Percentiles rank a stretch among this genome's conserved stretches.
Evolutionary conservation across 1,140 invertebrate genomes (phyloP).

Genomic region (Triops longicaudatus): DNA sequence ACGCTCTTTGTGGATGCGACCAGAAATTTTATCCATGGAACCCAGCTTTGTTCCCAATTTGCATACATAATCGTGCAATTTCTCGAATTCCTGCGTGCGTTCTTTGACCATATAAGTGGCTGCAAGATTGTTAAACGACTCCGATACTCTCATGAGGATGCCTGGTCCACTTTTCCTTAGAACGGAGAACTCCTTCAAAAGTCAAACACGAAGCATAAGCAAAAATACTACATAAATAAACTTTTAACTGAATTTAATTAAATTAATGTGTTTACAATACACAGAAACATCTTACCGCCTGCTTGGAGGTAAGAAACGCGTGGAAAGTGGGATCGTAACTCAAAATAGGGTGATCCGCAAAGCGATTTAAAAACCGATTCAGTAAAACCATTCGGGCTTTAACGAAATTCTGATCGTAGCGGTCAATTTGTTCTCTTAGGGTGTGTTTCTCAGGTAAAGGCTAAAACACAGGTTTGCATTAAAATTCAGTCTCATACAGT

Average conservation of each 20-base stretch:
- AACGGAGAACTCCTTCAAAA: constrained; percentile 58
- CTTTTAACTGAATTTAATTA: neutral
- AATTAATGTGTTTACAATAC: neutral
- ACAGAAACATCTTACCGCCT: constrained; percentile 28
- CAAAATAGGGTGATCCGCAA: constrained; percentile 59
- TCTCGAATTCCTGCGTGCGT: constrained; percentile 54
- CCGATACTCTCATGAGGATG: constrained; percentile 48
- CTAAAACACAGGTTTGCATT: constrained; percentile 38
- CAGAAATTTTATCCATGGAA: constrained; percentile 55
- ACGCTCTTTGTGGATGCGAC: constrained; percentile 58
- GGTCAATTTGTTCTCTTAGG: constrained; percentile 57
- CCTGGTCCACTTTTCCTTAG: constrained; percentile 53
- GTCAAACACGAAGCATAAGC: too few species aligned
- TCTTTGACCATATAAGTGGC: constrained; percentile 49
- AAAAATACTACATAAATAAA: constrained; percentile 26
- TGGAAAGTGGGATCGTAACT: constrained; percentile 59
- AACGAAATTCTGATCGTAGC: constrained; percentile 67
- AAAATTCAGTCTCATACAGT: constrained; percentile 10
- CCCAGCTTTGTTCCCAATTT: constrained; percentile 54
- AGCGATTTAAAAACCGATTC: constrained; percentile 56
- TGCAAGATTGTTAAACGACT: constrained; percentile 52
- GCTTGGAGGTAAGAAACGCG: constrained; percentile 57
- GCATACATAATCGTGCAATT: constrained; percentile 53
- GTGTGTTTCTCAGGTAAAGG: constrained; percentile 65
- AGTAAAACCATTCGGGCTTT: constrained; percentile 58